Base-by-base conservation (phyloP, 2,113 vertebrate genomes). In the Bambusicola thoracicus region DNA sequence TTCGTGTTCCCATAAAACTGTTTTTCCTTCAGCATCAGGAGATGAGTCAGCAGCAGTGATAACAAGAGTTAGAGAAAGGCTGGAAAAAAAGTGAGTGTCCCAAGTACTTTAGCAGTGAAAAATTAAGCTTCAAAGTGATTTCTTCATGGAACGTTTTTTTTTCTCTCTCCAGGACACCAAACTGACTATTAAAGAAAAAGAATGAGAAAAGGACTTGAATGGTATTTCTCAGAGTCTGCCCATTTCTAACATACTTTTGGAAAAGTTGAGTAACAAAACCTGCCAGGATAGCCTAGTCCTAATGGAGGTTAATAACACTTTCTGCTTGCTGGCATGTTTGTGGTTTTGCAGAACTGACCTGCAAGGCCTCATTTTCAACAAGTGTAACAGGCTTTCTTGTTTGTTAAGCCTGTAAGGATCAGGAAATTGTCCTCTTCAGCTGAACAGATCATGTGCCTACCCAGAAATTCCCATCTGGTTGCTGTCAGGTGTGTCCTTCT, bases 31-130 rank as follows among this genome's bases (percentile, higher is more conserved):
- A 3, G 85, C 93, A 95, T 89, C 74, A 89, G 85, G 76, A 94
- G 94, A 97, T 98, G 97, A 98, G 89, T 98, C 97, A 98, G 94
- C 96, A 97, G 89, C 83, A 96, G 91, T 89, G 95, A 97, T 96
- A 98, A 96, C 93, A 91, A 96, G 86, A 87, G n/a, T 73, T 96
- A 91, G 93, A 89, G 77, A 74, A 93, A 76, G 84, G 69, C 87
- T 95, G 94, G 95, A 97, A 97, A 97, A 53, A 53, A 97, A 96
- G 75, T 16, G n/a, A 97, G 68, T 93, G 85, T 97, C 96, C 84
- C 70, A 34, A 94, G 93, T 87, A 89, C 69, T 92, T 93, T 97
- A 97, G 96, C 96, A 97, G 90, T 86, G 93, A 96, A 97, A 94
- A 94, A 68, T 87, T 68, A 88, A 75, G 79, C 92, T 97, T 97